These are phyloP conservation scores for Pagrus major DNA, from an alignment of 2,113 vertebrate genomes.

Conservation along the genomic window DNA sequence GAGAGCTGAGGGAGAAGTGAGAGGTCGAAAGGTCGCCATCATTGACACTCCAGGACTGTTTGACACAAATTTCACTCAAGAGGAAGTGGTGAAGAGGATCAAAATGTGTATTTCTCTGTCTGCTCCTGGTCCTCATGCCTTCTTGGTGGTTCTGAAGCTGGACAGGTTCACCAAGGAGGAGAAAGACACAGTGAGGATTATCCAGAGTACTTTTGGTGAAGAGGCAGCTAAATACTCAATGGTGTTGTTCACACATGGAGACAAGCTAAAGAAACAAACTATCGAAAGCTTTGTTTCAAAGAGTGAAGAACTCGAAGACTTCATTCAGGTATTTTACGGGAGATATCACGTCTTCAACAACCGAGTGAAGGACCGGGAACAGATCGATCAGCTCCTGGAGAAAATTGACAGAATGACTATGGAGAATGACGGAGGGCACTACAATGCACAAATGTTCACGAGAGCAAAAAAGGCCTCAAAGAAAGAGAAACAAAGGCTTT, in stretches of 20 bases:
- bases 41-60: constrained; percentile 82
- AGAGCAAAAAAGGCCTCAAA: constrained; percentile 23
- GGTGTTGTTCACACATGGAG: constrained; percentile 74
- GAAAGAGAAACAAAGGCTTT: constrained; percentile 19
- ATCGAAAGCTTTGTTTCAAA: constrained; percentile 53
- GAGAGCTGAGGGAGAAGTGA: constrained; percentile 17
- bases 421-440: constrained; percentile 41
- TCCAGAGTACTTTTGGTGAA: constrained; percentile 58
- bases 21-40: constrained; percentile 32
- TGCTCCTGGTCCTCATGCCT: constrained; percentile 69
- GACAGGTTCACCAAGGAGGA: constrained; percentile 66
- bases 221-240: constrained; percentile 48
- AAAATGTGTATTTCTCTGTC: constrained; percentile 54
- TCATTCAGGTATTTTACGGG: constrained; percentile 6
- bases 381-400: constrained; percentile 40
- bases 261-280: constrained; percentile 53
- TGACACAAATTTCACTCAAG: constrained; percentile 51
- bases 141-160: constrained; percentile 71
- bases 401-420: constrained; percentile 34
- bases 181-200: constrained; percentile 33
- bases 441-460: constrained; percentile 48
- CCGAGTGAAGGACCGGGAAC: constrained; percentile 2
- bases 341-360: constrained; percentile 72
- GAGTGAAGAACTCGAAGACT: constrained; percentile 9
- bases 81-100: constrained; percentile 53